phyloP scores from a whole-genome alignment of 92 coral and sea anemone species.

The Zoanthus solanderi region DNA sequence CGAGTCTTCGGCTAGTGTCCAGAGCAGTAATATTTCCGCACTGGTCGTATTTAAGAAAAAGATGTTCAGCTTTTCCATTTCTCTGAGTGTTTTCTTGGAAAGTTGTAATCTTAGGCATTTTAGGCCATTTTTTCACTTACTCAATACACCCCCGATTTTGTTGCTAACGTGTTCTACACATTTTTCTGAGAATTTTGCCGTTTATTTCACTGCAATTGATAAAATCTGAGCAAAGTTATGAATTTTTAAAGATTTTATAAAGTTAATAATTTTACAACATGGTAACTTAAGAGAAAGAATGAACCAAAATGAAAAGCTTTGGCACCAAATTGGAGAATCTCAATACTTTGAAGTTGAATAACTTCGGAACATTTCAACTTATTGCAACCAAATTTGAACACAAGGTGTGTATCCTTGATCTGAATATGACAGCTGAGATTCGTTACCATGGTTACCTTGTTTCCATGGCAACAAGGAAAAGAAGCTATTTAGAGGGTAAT shows the following conservation, averaged over 20 bases:
- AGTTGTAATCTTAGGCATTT: neutral
- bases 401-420: neutral
- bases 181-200: conserved; percentile 21
- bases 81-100: too few relatives aligned
- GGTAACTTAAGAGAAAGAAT: neutral
- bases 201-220: conserved; percentile 20
- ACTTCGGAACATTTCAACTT: neutral
- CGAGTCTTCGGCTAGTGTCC: too few relatives aligned
- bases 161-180: neutral
- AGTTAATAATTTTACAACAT: conserved; percentile 7
- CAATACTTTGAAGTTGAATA: neutral
- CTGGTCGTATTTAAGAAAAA: too few relatives aligned
- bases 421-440: neutral
- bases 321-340: neutral
- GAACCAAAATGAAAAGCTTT: neutral
- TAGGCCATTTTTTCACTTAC: conserved; percentile 2
- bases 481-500: neutral
- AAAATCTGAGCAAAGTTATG: conserved; percentile 13
- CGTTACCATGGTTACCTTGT: conserved; percentile 18
- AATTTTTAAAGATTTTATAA: conserved; percentile 11
- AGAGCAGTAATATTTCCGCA: too few relatives aligned
- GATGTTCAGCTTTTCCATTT: too few relatives aligned
- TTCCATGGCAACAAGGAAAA: conserved; percentile 27
- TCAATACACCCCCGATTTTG: neutral
- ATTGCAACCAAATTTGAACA: conserved; percentile 3